Conservation (phyloP, 2,113 vertebrate genomes). For the Arenaria interpres region DNA sequence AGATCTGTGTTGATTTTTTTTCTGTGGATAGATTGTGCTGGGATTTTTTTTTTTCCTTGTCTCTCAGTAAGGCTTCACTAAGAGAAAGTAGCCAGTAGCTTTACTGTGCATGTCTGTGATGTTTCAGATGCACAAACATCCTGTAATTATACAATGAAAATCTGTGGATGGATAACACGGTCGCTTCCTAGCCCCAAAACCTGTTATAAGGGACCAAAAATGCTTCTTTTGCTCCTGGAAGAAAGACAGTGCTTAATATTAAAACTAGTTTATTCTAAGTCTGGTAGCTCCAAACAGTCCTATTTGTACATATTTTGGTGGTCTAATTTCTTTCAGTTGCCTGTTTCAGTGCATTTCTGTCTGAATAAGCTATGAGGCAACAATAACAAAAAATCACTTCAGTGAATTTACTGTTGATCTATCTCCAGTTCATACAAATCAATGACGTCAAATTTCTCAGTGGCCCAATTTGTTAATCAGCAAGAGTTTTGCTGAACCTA, state of each 20-base stretch:
- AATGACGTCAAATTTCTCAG: conserved; percentile 16
- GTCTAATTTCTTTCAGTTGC: not conserved
- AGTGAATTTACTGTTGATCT: not conserved
- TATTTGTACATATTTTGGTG: not conserved
- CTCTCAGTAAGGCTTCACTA: not conserved
- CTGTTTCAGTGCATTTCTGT: not conserved
- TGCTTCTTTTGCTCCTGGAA: not conserved
- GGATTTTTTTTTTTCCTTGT: not conserved
- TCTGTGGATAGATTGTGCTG: not conserved
- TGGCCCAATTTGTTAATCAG: not conserved
- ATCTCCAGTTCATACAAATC: not conserved
- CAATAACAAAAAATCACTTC: not conserved
- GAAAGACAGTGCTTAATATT: not conserved
- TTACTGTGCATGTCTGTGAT: not conserved
- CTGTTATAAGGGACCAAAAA: not conserved
- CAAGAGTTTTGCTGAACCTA: conserved; percentile 43
- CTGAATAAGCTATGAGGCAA: not conserved
- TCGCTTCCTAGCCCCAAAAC: not conserved
- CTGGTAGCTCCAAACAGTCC: not conserved
- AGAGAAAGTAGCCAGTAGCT: not conserved
- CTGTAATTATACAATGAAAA: not conserved
- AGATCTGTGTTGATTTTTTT: not conserved
- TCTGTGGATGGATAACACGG: not conserved
- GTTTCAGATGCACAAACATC: not conserved
- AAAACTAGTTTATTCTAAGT: not conserved